phyloP scores from a whole-genome alignment of 2,888 invertebrate species.

The Dryocosmus kuriphilus region DNA sequence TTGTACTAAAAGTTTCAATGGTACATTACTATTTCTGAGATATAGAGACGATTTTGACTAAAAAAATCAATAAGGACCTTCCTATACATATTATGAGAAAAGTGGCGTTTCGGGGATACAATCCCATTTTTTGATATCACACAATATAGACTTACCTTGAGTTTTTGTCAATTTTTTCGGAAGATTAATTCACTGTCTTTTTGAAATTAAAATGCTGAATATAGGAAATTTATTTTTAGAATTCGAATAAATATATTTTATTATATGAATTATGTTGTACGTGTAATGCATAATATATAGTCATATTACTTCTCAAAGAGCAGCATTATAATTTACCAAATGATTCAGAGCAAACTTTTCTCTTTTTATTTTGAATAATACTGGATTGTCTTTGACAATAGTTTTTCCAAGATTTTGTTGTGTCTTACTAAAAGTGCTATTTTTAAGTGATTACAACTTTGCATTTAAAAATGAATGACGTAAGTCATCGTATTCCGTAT shows the following conservation, averaged over 20 bases:
- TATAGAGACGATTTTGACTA: too few species aligned
- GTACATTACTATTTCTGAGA: too few species aligned
- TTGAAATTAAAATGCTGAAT: constrained; percentile 2
- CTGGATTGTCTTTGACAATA: not conserved
- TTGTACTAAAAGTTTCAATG: too few species aligned
- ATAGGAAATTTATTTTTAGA: constrained; percentile 9
- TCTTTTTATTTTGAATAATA: not conserved
- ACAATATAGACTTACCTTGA: constrained; percentile 13
- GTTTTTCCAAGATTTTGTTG: not conserved
- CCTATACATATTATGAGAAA: too few species aligned
- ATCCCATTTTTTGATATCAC: not conserved
- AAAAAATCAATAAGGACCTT: not conserved
- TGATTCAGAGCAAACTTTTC: not conserved
- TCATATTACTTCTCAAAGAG: too few species aligned
- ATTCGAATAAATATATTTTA: not conserved
- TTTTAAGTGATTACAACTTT: not conserved
- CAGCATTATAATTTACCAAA: not conserved
- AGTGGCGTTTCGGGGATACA: not conserved
- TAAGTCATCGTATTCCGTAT: not conserved
- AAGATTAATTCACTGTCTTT: not conserved
- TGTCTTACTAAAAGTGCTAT: not conserved
- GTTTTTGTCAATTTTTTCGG: constrained; percentile 3
- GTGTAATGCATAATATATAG: too few species aligned
- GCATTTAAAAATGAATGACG: not conserved
- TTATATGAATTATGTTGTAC: too few species aligned